Base-by-base conservation (phyloP, 2,888 invertebrate genomes). In the Kuschelorhynchus macadamiae region DNA sequence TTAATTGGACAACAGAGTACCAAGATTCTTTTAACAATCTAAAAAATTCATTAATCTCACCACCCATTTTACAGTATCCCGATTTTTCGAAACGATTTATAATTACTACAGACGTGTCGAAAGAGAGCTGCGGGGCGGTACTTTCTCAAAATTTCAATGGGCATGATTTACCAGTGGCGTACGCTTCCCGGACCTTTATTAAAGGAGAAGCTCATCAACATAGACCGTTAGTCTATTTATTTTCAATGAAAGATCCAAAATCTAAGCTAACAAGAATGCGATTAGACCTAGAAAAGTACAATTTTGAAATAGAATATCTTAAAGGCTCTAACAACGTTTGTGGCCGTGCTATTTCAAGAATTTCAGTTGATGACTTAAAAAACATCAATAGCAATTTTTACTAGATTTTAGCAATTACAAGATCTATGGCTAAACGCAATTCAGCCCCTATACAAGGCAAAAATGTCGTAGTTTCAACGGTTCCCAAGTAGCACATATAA, bases 1-100 rank as follows among this genome's bases (percentile, higher is more conserved):
- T 30, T 30, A 11, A 17, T 9, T 71, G 69, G 66, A 39, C 66
- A 5, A 12, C 30, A 21, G 67, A 66, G n/a, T 65, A 56, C 59
- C 46, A 68, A 59, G 7, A 25, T 7, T 25, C 3, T 5, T 25
- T 25, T 25, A 2, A 5, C 11, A 12, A 2, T 3, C 49, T 64
- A 17, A 57, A 64, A 56, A 47, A 56, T 16, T 12, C 56, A 12
- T 41, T 56, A 49, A 47, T 64, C 21, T 18, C 20, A n/a, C 64
- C 57, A 12, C 14, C 21, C 7, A 62, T 67, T 16, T 41, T 67
- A 9, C 60, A 67, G 30, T 67, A 53, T 14, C 67, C 67, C 4
- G 55, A 67, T 52, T 60, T 36, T 21, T 36, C 42, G 11, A 61
- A 61, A 25, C 42, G 5, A 12, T 67, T 61, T 25, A 67, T 67